Conservation (phyloP, 64 coral and sea anemone genomes). For the Platygyra sinensis region DNA sequence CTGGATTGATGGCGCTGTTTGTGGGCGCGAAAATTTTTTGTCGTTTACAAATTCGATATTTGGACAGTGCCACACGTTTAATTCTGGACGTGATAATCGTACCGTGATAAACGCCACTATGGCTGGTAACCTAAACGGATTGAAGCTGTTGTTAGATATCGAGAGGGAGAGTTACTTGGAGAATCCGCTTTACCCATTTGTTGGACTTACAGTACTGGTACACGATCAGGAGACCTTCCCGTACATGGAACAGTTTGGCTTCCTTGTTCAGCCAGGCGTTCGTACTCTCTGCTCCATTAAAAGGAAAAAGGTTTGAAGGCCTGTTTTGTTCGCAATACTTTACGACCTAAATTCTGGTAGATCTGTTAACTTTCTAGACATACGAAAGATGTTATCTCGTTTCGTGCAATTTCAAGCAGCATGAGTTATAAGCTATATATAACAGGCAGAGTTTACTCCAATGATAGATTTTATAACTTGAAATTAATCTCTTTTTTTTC, state of each 20-base stretch:
- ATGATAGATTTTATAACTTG: background rate
- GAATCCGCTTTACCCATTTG: slow-evolving; percentile 1
- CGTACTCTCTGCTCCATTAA: slow-evolving; percentile 11
- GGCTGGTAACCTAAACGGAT: slow-evolving; percentile 6
- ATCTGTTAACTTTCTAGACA: too few relatives aligned
- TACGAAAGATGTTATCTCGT: too few relatives aligned
- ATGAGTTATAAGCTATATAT: background rate
- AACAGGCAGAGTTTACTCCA: background rate
- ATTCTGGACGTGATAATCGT: background rate
- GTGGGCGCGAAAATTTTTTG: background rate
- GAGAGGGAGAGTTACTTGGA: slow-evolving; percentile 25
- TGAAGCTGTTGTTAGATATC: slow-evolving; percentile 26
- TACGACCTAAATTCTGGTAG: too few relatives aligned
- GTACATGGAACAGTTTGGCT: slow-evolving; percentile 29
- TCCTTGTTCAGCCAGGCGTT: slow-evolving; percentile 21
- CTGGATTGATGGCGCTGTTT: background rate
- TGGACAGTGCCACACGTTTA: slow-evolving; percentile 28
- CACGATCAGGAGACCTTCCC: slow-evolving; percentile 38
- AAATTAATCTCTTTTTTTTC: background rate
- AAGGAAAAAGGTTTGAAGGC: slow-evolving; percentile 16
- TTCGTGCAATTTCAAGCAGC: background rate
- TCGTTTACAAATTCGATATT: background rate
- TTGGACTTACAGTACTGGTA: slow-evolving; percentile 36
- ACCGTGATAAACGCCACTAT: background rate
- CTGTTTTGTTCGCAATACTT: too few relatives aligned